Evolutionary conservation across 2,888 invertebrate genomes (phyloP).

Genomic region (Desoria tigrina): DNA sequence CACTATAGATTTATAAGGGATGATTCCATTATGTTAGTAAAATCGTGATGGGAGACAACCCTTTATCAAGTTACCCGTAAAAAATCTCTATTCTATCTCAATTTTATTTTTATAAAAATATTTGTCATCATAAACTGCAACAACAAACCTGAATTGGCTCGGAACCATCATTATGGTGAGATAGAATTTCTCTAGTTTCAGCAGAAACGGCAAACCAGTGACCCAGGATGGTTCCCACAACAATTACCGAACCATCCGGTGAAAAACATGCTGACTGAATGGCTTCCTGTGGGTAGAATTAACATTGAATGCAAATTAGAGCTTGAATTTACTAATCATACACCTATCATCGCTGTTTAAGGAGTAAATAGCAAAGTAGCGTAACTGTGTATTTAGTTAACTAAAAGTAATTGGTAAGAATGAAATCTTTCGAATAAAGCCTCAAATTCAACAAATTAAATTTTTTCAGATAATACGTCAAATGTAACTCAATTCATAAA

Average conservation of each 20-base stretch:
- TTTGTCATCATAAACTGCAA: not conserved
- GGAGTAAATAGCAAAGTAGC: too few species aligned
- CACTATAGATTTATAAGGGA: not conserved
- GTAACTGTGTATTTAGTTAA: too few species aligned
- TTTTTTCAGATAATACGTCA: too few species aligned
- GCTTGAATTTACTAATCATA: not conserved
- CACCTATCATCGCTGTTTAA: too few species aligned
- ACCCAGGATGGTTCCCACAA: constrained; percentile 76
- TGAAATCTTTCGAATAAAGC: too few species aligned
- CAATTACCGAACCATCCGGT: constrained; percentile 71
- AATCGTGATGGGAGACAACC: too few species aligned
- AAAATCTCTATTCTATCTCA: too few species aligned
- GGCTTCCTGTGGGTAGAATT: constrained; percentile 80
- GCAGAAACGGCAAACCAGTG: constrained; percentile 83
- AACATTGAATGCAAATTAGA: constrained; percentile 41
- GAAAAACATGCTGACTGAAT: constrained; percentile 82
- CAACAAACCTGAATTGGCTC: constrained; percentile 61
- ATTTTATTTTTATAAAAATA: not conserved
- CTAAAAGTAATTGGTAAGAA: too few species aligned
- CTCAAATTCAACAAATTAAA: too few species aligned
- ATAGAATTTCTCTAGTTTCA: constrained; percentile 71
- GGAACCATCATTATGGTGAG: constrained; percentile 70
- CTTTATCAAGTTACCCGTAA: too few species aligned
- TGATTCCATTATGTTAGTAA: not conserved
- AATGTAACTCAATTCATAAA: too few species aligned